phyloP scores from a whole-genome alignment of 1,140 invertebrate species.

The Papilio dardanus region DNA sequence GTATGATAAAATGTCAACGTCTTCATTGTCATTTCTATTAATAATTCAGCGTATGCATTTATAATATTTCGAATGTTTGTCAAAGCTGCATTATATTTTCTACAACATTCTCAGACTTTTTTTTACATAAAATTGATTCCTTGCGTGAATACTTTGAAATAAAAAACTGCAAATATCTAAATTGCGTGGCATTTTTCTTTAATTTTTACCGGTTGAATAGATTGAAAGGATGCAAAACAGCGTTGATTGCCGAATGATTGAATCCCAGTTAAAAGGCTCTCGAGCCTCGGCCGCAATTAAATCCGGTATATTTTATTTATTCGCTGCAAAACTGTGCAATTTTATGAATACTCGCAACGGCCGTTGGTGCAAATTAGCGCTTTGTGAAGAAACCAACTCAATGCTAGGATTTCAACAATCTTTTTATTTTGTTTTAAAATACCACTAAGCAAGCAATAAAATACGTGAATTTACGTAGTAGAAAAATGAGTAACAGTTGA shows the following conservation, averaged over 20 bases:
- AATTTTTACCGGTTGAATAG: background rate
- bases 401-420: background rate
- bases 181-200: background rate
- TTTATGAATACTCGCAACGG: conserved; percentile 15
- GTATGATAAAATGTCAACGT: background rate
- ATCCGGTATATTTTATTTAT: conserved; percentile 23
- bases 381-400: conserved; percentile 1
- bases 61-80: background rate
- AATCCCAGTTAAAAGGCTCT: conserved; percentile 18
- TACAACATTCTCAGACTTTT: background rate
- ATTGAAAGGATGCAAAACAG: conserved; percentile 24
- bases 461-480: background rate
- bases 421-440: background rate
- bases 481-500: no score
- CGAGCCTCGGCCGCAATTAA: conserved; percentile 10
- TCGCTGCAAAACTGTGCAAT: conserved; percentile 20
- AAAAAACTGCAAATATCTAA: conserved; percentile 1
- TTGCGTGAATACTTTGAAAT: background rate
- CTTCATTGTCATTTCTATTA: background rate
- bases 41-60: background rate
- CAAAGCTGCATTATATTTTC: background rate
- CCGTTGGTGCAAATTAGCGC: conserved; percentile 17
- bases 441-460: background rate
- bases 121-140: background rate
- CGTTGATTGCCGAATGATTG: conserved; percentile 24